Conservation (phyloP, 2,797 vertebrate species). For the Danio aesculapii region DNA sequence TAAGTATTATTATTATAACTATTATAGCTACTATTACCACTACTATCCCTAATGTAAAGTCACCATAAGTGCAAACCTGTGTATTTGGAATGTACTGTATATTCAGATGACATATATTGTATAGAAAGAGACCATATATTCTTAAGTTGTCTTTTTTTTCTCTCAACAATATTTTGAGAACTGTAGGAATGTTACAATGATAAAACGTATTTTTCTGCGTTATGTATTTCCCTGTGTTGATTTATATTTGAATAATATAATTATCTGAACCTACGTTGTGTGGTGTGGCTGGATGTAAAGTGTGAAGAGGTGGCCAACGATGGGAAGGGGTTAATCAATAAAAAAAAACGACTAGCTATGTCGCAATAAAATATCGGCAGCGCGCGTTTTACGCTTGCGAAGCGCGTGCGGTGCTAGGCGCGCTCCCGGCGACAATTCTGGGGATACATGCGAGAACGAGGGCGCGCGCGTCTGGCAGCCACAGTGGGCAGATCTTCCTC, state of each 20-base stretch:
- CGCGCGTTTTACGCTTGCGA: slow-evolving; percentile 62
- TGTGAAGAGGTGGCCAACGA: background rate
- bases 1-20: background rate
- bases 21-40: slow-evolving; percentile 47
- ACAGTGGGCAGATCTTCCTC: slow-evolving; percentile 48
- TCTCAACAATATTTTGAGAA: slow-evolving; percentile 44
- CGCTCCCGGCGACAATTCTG: slow-evolving; percentile 60
- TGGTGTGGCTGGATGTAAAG: background rate
- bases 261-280: slow-evolving; percentile 15
- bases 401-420: slow-evolving; percentile 57
- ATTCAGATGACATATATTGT: slow-evolving; percentile 51
- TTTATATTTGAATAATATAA: slow-evolving; percentile 74
- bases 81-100: slow-evolving; percentile 67
- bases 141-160: slow-evolving; percentile 61
- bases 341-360: slow-evolving; percentile 48
- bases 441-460: slow-evolving; percentile 60
- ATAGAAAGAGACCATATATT: slow-evolving; percentile 47
- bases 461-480: slow-evolving; percentile 63
- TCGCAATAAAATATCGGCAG: slow-evolving; percentile 70
- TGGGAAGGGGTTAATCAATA: background rate
- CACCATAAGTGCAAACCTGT: slow-evolving; percentile 82
- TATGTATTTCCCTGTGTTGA: slow-evolving; percentile 60
- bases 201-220: slow-evolving; percentile 50
- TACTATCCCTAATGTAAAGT: slow-evolving; percentile 48
- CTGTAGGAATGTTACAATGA: slow-evolving; percentile 45